phyloP scores from a whole-genome alignment of 2,797 vertebrate species.

The Peromyscus eremicus region DNA sequence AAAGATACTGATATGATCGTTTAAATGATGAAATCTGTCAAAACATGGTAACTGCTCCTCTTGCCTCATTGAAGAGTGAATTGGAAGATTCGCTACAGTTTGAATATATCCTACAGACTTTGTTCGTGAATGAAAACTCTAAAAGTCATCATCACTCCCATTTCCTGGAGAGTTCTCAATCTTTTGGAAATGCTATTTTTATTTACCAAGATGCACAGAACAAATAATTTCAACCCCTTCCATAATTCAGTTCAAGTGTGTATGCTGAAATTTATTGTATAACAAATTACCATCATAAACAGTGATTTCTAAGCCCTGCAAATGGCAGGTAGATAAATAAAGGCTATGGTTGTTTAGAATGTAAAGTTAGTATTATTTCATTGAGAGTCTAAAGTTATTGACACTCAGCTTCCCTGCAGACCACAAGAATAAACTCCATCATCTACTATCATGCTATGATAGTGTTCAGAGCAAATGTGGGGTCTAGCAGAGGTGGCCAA shows the following conservation, averaged over 20 bases:
- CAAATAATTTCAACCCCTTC: constrained; percentile 60
- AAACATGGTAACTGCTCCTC: neutral
- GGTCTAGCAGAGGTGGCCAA: constrained; percentile 45
- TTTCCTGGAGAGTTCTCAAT: neutral
- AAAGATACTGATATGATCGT: neutral
- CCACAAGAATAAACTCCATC: constrained; percentile 69
- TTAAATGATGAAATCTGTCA: constrained; percentile 18
- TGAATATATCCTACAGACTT: neutral
- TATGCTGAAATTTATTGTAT: constrained; percentile 83
- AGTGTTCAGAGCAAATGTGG: constrained; percentile 68
- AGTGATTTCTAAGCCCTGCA: constrained; percentile 81
- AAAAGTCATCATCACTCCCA: neutral
- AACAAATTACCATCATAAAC: constrained; percentile 81
- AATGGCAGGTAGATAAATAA: constrained; percentile 81
- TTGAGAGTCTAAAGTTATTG: constrained; percentile 73
- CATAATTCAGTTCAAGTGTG: constrained; percentile 66
- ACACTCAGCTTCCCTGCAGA: constrained; percentile 55
- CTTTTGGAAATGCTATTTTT: constrained; percentile 47
- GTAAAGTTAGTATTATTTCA: constrained; percentile 78
- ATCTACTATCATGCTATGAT: constrained; percentile 72
- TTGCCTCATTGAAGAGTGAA: neutral
- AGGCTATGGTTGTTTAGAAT: constrained; percentile 78
- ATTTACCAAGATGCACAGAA: neutral
- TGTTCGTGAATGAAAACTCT: constrained; percentile 28
- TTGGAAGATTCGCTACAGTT: constrained; percentile 2